A percentile compares a stretch with the other conserved stretches of the same genome.
phyloP scores from a whole-genome alignment of 1,140 invertebrate genomes.

The Leptinotarsa defecta region DNA sequence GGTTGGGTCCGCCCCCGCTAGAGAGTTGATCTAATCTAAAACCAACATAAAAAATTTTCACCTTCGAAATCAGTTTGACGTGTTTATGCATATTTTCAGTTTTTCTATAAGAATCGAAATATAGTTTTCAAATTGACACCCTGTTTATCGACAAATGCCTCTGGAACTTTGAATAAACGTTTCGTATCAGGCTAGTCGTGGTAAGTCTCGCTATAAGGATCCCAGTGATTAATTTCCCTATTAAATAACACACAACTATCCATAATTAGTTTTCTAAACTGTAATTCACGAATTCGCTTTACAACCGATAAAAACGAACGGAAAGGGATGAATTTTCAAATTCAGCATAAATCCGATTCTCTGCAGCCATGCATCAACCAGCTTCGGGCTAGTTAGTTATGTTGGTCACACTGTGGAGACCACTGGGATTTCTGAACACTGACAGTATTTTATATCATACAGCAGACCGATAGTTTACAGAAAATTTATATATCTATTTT shows the following conservation, averaged over 20 bases:
- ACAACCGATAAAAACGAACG: background rate
- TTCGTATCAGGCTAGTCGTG: no score
- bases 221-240: background rate
- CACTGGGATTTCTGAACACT: constrained; percentile 30
- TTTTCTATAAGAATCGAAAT: no score
- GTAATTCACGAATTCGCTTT: background rate
- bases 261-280: background rate
- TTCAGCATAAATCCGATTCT: constrained; percentile 6
- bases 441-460: constrained; percentile 45
- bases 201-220: background rate
- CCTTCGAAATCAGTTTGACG: no score
- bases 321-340: background rate
- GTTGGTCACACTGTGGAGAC: constrained; percentile 35
- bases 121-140: no score
- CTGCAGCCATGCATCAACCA: background rate
- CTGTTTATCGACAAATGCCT: no score
- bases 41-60: no score
- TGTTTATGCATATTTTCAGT: no score
- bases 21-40: no score
- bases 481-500: constrained; percentile 47
- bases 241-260: constrained; percentile 3
- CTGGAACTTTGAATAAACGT: no score
- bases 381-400: constrained; percentile 35
- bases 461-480: constrained; percentile 42
- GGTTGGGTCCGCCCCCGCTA: no score